A percentile compares a stretch with the other conserved stretches of the same genome.
Evolutionary conservation across 2,888 invertebrate species (phyloP).

Genomic region (Abrostola triplasia): DNA sequence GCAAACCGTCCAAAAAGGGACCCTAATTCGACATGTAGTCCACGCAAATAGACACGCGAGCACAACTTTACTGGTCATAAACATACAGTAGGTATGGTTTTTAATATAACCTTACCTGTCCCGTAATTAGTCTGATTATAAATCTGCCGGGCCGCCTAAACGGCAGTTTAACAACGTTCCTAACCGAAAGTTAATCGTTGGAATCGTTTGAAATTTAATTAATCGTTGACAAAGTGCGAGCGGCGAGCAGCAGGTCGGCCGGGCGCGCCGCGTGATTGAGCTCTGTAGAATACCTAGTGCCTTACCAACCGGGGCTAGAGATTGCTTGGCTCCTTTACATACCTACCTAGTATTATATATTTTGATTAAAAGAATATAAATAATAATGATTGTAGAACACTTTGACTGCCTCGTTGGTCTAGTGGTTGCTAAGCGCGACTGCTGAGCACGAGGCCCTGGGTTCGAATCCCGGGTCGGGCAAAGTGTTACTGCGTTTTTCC

Average conservation of each 20-base stretch:
- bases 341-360: constrained; percentile 28
- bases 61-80: too few species aligned
- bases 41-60: too few species aligned
- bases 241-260: constrained; percentile 17
- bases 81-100: too few species aligned
- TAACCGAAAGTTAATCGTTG: constrained; percentile 40
- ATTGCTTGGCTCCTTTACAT: constrained; percentile 34
- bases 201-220: constrained; percentile 59
- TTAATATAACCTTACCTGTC: neutral
- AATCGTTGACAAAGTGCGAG: constrained; percentile 55
- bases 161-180: constrained; percentile 12
- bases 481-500: too few species aligned
- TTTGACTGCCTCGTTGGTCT: too few species aligned
- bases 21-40: too few species aligned
- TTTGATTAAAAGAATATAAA: constrained; percentile 17
- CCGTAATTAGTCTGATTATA: constrained; percentile 9
- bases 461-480: too few species aligned
- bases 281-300: constrained; percentile 8
- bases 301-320: constrained; percentile 28
- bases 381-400: too few species aligned
- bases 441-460: too few species aligned
- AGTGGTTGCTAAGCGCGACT: too few species aligned
- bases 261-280: constrained; percentile 33
- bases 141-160: constrained; percentile 14
- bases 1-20: too few species aligned